Percentiles rank a stretch among this genome's conserved stretches.
Conservation (phyloP, 2,888 invertebrate genomes). For the Lepidocyrtoides sp. region DNA sequence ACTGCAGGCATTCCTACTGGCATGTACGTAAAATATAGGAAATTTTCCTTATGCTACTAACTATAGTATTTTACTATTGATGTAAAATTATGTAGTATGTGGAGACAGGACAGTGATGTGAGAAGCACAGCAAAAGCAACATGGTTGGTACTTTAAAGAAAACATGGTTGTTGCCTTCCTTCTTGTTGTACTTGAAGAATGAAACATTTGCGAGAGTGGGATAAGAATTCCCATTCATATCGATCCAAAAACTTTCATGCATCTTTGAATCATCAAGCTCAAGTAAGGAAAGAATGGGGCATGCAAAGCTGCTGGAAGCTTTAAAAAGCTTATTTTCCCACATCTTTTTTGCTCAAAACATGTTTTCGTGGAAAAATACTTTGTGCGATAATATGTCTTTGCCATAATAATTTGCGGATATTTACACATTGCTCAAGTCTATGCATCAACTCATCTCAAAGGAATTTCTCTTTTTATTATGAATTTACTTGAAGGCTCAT, state of each 20-base stretch:
- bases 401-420: not conserved
- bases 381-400: not conserved
- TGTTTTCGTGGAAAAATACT: not conserved
- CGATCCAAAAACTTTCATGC: conserved; percentile 72
- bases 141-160: not conserved
- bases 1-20: no score
- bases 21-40: no score
- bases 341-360: not conserved
- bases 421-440: not conserved
- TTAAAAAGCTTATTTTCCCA: conserved; percentile 7
- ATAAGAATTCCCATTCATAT: conserved; percentile 72
- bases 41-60: no score
- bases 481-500: conserved; percentile 50
- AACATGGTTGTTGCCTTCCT: conserved; percentile 5
- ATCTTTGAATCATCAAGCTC: conserved; percentile 64
- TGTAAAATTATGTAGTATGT: no score
- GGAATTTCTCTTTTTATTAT: conserved; percentile 32
- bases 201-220: conserved; percentile 47
- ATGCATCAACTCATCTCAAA: conserved; percentile 46
- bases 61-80: no score
- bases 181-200: conserved; percentile 9
- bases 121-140: not conserved
- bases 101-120: not conserved
- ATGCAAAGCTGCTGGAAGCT: conserved; percentile 17
- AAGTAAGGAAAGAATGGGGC: not conserved